These are phyloP conservation scores for Cheilosia urbana DNA, from an alignment of 2,888 invertebrate species.

Conservation along the genomic window DNA sequence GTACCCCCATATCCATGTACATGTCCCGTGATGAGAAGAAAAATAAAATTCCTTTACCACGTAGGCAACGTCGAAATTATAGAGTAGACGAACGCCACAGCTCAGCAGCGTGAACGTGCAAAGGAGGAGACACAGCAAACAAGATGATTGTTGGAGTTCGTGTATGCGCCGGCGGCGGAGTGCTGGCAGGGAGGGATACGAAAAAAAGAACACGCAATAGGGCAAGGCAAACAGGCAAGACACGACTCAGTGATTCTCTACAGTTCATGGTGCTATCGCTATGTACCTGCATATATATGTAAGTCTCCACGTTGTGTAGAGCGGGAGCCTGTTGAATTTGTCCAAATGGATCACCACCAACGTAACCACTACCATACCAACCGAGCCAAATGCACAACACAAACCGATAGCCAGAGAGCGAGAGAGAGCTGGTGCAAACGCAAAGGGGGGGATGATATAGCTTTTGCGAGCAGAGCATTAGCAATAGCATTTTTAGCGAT, in stretches of 20 bases:
- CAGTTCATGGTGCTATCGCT: slow-evolving; percentile 20
- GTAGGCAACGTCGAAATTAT: slow-evolving; percentile 71
- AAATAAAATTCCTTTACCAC: slow-evolving; percentile 76
- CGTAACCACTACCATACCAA: slow-evolving; percentile 27
- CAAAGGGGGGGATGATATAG: slow-evolving; percentile 27
- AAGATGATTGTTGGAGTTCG: slow-evolving; percentile 60
- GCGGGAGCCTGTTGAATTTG: slow-evolving; percentile 57
- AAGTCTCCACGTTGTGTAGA: slow-evolving; percentile 38
- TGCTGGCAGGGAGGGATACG: slow-evolving; percentile 44
- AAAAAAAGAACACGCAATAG: slow-evolving; percentile 82
- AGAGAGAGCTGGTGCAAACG: slow-evolving; percentile 33
- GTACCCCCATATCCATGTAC: slow-evolving; percentile 70
- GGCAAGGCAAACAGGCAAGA: slow-evolving; percentile 82
- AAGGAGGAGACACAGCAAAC: slow-evolving; percentile 66
- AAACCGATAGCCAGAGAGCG: not conserved
- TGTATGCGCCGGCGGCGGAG: slow-evolving; percentile 16
- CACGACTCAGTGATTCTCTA: slow-evolving; percentile 71
- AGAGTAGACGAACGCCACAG: slow-evolving; percentile 67
- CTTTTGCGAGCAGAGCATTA: not conserved
- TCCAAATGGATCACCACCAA: slow-evolving; percentile 60
- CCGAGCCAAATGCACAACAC: slow-evolving; percentile 17
- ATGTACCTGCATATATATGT: slow-evolving; percentile 33
- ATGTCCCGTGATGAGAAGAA: slow-evolving; percentile 75
- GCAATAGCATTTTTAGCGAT: no score
- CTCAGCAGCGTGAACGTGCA: slow-evolving; percentile 47